These are phyloP conservation scores for Enteromius mattozi DNA, from an alignment of 2,797 vertebrate species.

Conservation along the genomic window DNA sequence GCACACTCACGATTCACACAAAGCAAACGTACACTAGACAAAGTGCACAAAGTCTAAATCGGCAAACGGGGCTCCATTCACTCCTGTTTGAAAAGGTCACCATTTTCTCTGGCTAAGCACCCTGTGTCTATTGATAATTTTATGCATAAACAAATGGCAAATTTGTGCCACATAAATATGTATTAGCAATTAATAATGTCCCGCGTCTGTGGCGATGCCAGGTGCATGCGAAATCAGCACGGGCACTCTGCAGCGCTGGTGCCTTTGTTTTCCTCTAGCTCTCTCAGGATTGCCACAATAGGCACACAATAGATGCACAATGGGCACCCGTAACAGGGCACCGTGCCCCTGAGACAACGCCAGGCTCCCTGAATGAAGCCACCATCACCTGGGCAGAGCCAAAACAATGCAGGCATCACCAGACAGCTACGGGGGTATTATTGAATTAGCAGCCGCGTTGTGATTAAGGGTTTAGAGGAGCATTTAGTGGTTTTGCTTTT, in stretches of 20 bases:
- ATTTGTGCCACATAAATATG: conserved; percentile 99
- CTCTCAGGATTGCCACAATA: conserved; percentile 81
- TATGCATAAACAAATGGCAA: conserved; percentile 99
- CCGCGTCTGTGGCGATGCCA: conserved; percentile 84
- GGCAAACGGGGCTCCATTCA: conserved; percentile 86
- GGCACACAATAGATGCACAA: conserved; percentile 86
- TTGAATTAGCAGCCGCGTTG: conserved; percentile 51
- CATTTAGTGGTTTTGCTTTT: conserved; percentile 52
- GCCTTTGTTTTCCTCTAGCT: conserved; percentile 86
- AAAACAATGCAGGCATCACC: conserved; percentile 39
- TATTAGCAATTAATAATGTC: conserved; percentile 99
- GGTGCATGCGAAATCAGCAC: conserved; percentile 91
- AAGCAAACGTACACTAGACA: conserved; percentile 10
- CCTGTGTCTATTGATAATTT: conserved; percentile 96
- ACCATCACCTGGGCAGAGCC: conserved; percentile 55
- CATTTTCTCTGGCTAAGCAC: conserved; percentile 93
- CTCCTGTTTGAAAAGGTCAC: conserved; percentile 98
- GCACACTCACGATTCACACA: conserved; percentile 11
- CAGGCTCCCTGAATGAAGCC: conserved; percentile 48
- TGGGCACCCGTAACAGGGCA: conserved; percentile 77
- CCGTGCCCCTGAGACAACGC: conserved; percentile 33
- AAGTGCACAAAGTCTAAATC: conserved; percentile 46
- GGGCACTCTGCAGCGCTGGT: conserved; percentile 80
- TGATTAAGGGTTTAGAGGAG: conserved; percentile 49
- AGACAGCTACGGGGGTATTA: conserved; percentile 44